Base-by-base conservation (phyloP, 1,140 invertebrate species). In the Musca domestica region DNA sequence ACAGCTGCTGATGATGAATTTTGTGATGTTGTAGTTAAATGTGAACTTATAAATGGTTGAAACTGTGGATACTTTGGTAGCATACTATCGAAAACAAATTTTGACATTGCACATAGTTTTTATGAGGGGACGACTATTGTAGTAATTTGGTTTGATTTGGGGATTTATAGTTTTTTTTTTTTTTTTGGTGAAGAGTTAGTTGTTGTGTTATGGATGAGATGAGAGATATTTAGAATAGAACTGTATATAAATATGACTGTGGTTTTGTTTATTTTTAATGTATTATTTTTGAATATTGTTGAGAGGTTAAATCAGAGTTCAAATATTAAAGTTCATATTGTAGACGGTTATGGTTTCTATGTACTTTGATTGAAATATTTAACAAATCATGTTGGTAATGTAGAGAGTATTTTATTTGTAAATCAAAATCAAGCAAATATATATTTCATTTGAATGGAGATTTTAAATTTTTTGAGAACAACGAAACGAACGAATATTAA, bases 71-170 rank as follows among this genome's bases (percentile, higher is more conserved):
- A 96, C 88, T 95, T 95, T 75, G 93, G 93, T 85, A 96, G 90
- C 92, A 95, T 95, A 87, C 92, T 95, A 92, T 95, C 93, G 86
- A 95, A 94, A 88, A 94, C 91, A 86, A 95, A 95, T 90, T 96
- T 95, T 90, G 91, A 95, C 93, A 95, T 95, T 87, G 88, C 89
- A 86, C 84, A 85, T 84, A 81, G 69, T 74, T 80, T 72, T 65
- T 30, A 61, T 23, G 34, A 41, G 34, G 34, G 34, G 10, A 41
- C 34, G 34, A 41, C 17, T 52, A 23, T 52, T 20, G 22, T 19
- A 19, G 17, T 19, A 52, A 52, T 48, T 64, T 48, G 41, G 20
- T 48, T 20, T 64, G n/a, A 14, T 41, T 6, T 63, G 58, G 9
- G 12, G 10, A 20, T 12, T 3, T 54, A 19, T 54, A n/a, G 22